phyloP scores from a whole-genome alignment of 1,140 invertebrate genomes.

The Lepidurus packardi region DNA sequence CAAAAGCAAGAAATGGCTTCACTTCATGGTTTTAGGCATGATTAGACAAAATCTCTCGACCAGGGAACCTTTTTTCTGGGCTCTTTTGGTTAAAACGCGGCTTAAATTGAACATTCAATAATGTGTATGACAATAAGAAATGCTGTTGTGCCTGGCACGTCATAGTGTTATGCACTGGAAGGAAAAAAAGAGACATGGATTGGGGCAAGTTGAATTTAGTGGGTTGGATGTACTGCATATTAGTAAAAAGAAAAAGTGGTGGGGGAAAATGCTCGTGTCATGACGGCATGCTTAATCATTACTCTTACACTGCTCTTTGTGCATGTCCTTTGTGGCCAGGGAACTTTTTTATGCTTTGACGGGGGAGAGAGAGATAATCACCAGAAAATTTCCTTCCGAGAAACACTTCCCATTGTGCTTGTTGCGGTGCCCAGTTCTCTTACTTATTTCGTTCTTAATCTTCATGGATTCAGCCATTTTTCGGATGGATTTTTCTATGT shows the following conservation, averaged over 20 bases:
- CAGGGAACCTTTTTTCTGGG: not conserved
- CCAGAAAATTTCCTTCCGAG: slow-evolving; percentile 14
- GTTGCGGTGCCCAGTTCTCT: too few relatives aligned
- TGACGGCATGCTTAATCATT: slow-evolving; percentile 21
- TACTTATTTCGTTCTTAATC: too few relatives aligned
- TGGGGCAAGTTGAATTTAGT: not conserved
- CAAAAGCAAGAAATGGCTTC: not conserved
- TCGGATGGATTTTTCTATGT: too few relatives aligned
- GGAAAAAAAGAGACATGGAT: not conserved
- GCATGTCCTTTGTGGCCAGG: not conserved
- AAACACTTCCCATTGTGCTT: not conserved
- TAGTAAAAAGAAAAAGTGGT: not conserved
- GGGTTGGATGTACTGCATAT: not conserved
- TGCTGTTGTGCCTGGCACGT: not conserved
- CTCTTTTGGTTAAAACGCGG: not conserved
- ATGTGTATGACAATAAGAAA: slow-evolving; percentile 9
- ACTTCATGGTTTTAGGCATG: not conserved
- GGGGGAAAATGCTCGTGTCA: not conserved
- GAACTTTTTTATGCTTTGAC: not conserved
- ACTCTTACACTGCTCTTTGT: slow-evolving; percentile 3
- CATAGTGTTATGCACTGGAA: not conserved
- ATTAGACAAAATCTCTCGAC: not conserved
- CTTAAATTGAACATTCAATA: not conserved
- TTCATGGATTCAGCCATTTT: too few relatives aligned
- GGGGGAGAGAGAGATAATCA: slow-evolving; percentile 14